Evolutionary conservation across 2,113 vertebrate genomes (phyloP), one percentile per base, ranked within the genome.

Genomic region (Scomber scombrus): DNA sequence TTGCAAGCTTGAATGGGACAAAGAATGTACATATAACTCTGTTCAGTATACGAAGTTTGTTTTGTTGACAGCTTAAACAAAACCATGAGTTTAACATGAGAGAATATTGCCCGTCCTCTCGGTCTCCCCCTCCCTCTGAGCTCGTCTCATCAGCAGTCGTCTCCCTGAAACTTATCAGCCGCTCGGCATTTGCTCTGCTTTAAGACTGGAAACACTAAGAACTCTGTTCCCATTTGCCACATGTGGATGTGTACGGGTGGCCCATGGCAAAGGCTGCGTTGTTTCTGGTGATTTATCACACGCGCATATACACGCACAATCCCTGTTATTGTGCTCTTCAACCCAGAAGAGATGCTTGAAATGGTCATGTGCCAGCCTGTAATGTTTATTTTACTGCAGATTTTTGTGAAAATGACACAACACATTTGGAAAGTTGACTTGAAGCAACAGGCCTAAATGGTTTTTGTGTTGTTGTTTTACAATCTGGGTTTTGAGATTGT

Each of bases 221-320:
- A 34, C 71, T 69, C 60, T 88, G 74, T 91, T 90, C 75, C 16
- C 64, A 3, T 81, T 51, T 55, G 72, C 79, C 75, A 71, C 82
- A 76, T 81, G 84, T 77, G 82, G 70, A 66, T 13, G 46, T 31
- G 12, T 43, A 4, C 15, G 43, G 62, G 84, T 68, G 80, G 67
- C 73, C 77, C 16, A 61, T 69, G 66, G 77, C 65, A 73, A 70
- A 72, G 56, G 45, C 75, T 47, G 54, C 45, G 2, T 12, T 75
- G 72, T 60, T 72, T 64, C 62, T 52, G 21, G 47, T 60, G 71
- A 68, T 75, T 81, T 62, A 71, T 71, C 55, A 47, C 60, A 57
- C 56, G 15, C 75, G 58, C 55, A 64, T 23, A 46, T 43, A 47
- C 34, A n/a, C 63, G 56, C 62, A 85, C 72, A 88, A 82, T 68